Evolutionary conservation across 2,888 invertebrate species (phyloP).

Genomic region (Drosophila anomalipes): DNA sequence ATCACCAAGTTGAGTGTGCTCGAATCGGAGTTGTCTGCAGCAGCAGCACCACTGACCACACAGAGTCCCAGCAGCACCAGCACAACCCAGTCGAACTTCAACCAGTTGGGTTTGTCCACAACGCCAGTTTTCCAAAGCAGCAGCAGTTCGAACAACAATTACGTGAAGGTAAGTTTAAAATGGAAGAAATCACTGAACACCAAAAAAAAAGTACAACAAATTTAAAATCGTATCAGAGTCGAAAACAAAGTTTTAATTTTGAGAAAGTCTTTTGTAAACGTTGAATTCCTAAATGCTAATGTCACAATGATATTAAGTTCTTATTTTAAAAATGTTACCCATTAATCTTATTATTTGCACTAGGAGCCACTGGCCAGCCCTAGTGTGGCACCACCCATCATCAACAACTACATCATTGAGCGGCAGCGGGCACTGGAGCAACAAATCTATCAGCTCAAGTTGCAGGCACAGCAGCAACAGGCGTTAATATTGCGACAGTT

Average conservation of each 20-base stretch:
- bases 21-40: constrained; percentile 62
- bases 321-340: not conserved
- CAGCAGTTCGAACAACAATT: constrained; percentile 57
- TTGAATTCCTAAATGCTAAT: not conserved
- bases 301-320: not conserved
- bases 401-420: constrained; percentile 82
- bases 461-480: constrained; percentile 90
- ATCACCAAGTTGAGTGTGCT: constrained; percentile 83
- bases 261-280: not conserved
- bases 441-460: constrained; percentile 88
- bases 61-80: constrained; percentile 62
- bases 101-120: constrained; percentile 48
- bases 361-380: constrained; percentile 58
- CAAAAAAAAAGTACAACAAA: not conserved
- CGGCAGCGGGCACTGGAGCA: constrained; percentile 90
- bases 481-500: constrained; percentile 89
- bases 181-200: not conserved
- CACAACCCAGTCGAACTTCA: constrained; percentile 56
- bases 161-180: constrained; percentile 60
- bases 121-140: constrained; percentile 61
- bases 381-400: constrained; percentile 52
- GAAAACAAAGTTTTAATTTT: not conserved
- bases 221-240: not conserved
- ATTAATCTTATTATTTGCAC: not conserved
- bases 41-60: constrained; percentile 59